Evolutionary conservation across 2,797 vertebrate species (phyloP).

Genomic region (Enteromius viviparus): DNA sequence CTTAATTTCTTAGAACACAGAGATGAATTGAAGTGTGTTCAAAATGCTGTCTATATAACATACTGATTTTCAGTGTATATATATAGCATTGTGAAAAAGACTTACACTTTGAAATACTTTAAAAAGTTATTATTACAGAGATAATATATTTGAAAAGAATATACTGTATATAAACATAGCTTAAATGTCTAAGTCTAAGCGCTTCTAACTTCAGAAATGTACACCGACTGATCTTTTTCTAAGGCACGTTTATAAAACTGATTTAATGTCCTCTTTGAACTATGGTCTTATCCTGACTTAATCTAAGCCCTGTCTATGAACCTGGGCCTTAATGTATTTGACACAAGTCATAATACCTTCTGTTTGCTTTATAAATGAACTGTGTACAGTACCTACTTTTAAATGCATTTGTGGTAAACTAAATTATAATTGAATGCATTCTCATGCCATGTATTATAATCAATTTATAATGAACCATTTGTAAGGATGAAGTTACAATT

Average conservation of each 20-base stretch:
- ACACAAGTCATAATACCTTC: not conserved
- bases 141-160: not conserved
- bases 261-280: no score
- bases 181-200: not conserved
- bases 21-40: not conserved
- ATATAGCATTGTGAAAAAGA: not conserved
- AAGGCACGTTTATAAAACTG: no score
- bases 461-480: not conserved
- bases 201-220: no score
- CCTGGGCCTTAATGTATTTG: no score
- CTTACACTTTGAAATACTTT: not conserved
- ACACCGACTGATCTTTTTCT: no score
- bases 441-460: not conserved
- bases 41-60: not conserved
- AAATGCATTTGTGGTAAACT: not conserved
- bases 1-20: not conserved
- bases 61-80: not conserved
- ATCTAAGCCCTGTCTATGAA: no score
- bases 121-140: not conserved
- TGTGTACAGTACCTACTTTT: not conserved
- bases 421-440: not conserved
- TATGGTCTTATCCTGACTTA: no score
- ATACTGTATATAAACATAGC: not conserved
- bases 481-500: not conserved
- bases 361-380: not conserved